These are phyloP conservation scores for Salvator merianae DNA, from an alignment of 2,113 vertebrate genomes.

Conservation along the genomic window DNA sequence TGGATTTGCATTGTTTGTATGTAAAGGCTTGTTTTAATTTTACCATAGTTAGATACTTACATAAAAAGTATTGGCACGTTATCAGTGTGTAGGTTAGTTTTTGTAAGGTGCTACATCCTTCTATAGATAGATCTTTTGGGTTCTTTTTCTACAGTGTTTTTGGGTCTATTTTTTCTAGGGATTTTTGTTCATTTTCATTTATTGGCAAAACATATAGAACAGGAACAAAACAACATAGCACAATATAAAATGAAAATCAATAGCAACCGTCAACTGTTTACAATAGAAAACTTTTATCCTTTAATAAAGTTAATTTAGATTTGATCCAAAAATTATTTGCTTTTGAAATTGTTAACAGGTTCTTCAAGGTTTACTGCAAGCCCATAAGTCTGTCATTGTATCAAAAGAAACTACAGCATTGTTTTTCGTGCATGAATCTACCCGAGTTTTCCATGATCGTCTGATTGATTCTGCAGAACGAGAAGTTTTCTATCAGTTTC, in stretches of 20 bases:
- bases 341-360: conserved; percentile 55
- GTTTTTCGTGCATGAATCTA: conserved; percentile 67
- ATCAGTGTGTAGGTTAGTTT: no score
- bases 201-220: not conserved
- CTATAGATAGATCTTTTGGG: no score
- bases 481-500: conserved; percentile 56
- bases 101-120: no score
- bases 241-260: not conserved
- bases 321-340: not conserved
- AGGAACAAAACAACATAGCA: not conserved
- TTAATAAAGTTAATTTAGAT: not conserved
- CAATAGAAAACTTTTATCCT: no score
- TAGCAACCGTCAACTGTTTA: not conserved
- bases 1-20: no score
- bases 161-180: no score
- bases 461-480: conserved; percentile 57
- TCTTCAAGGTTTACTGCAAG: conserved; percentile 68
- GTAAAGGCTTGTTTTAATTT: no score
- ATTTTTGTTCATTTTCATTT: no score
- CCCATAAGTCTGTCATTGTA: conserved; percentile 55
- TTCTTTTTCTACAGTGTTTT: no score
- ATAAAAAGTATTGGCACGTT: no score
- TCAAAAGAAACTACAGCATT: conserved; percentile 61
- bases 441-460: conserved; percentile 73
- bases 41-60: no score